Conservation (phyloP, 2,113 vertebrate genomes). For the Promerops cafer region DNA sequence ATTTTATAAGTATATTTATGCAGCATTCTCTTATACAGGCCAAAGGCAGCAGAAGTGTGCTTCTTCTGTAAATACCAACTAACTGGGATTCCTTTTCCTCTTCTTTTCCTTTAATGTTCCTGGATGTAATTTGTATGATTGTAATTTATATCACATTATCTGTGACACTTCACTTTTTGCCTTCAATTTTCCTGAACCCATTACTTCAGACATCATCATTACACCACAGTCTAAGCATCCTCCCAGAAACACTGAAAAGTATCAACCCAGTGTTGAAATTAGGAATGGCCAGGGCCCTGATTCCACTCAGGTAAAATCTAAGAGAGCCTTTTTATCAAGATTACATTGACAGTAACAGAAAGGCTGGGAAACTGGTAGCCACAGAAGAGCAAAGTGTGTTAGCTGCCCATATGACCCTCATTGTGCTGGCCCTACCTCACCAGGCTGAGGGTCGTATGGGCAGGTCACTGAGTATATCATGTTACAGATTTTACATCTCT, state of each 20-base stretch:
- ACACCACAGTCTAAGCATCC: not conserved
- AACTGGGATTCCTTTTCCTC: not conserved
- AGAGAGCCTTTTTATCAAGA: not conserved
- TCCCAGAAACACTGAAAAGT: not conserved
- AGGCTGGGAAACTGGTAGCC: not conserved
- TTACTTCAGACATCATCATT: not conserved
- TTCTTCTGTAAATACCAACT: not conserved
- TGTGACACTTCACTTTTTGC: not conserved
- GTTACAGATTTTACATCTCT: not conserved
- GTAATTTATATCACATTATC: not conserved
- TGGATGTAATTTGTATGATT: not conserved
- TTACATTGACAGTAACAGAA: not conserved
- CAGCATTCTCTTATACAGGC: not conserved
- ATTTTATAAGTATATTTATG: not conserved
- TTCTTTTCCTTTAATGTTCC: not conserved
- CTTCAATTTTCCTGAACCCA: fast-evolving
- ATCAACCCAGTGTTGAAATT: not conserved
- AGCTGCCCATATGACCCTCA: not conserved
- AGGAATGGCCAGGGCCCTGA: not conserved
- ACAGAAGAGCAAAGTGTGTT: fast-evolving
- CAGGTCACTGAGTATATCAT: not conserved
- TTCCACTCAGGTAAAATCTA: not conserved
- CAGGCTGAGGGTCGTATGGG: not conserved
- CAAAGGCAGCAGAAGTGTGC: not conserved
- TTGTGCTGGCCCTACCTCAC: not conserved